Conservation (phyloP, 2,113 vertebrate species). For the Bufo gargarizans region DNA sequence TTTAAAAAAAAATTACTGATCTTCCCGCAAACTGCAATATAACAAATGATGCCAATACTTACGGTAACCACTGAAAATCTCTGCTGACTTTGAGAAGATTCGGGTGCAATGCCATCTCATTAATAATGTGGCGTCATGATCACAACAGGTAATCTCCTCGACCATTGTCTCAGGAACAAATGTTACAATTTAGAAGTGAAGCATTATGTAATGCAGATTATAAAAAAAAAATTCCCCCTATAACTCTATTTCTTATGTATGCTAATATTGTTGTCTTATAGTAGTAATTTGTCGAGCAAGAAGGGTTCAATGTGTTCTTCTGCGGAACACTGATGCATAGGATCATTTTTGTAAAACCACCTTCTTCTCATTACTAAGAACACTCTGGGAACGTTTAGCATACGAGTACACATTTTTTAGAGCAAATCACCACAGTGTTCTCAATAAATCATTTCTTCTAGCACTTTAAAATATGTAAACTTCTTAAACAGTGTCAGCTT, state of each 20-base stretch:
- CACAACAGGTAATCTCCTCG: background rate
- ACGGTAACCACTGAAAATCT: background rate
- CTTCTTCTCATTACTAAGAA: background rate
- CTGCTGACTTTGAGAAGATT: background rate
- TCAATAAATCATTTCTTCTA: constrained; percentile 8
- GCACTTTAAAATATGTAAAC: background rate
- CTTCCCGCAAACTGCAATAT: background rate
- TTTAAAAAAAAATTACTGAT: too few relatives aligned
- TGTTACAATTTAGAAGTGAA: background rate
- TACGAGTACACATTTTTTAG: background rate
- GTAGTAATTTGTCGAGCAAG: background rate
- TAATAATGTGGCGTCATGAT: background rate
- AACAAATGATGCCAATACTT: background rate
- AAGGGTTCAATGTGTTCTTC: background rate
- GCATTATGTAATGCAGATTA: background rate
- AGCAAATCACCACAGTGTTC: constrained; percentile 19
- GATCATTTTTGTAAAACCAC: background rate
- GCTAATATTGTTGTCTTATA: background rate
- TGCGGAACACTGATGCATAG: background rate
- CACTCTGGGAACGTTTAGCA: background rate
- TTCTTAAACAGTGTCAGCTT: constrained; percentile 9
- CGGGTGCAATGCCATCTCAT: background rate
- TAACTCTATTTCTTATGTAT: too few relatives aligned
- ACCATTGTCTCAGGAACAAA: background rate
- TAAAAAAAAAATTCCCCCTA: background rate